Percentiles rank a stretch among this genome's conserved stretches.
These are phyloP conservation scores for Cynocephalus volans DNA, from an alignment of 2,113 vertebrate species.

Conservation along the genomic window DNA sequence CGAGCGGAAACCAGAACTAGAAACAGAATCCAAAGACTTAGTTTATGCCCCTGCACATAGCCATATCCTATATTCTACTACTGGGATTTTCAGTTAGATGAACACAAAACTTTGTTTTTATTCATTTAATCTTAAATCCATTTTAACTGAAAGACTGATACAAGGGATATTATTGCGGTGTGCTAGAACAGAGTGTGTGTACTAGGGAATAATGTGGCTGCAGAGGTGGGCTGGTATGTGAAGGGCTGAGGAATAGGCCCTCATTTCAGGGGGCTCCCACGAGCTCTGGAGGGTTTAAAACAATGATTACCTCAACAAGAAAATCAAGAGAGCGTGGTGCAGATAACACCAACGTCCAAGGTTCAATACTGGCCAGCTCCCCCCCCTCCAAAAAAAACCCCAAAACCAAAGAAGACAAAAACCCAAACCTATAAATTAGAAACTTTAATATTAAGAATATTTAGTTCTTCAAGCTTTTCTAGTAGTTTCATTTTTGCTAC, in stretches of 20 bases:
- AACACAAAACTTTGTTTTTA: not conserved
- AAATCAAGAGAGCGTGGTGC: not conserved
- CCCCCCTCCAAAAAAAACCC: too few relatives aligned
- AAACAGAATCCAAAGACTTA: not conserved
- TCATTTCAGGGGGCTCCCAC: not conserved
- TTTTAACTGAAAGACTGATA: constrained; percentile 16
- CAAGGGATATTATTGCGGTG: not conserved
- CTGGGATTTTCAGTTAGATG: not conserved
- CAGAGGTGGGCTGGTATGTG: not conserved
- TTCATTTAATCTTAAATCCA: not conserved
- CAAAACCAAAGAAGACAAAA: too few relatives aligned
- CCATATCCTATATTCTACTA: not conserved
- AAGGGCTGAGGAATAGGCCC: not conserved
- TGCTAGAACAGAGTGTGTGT: not conserved
- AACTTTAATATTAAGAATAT: not conserved
- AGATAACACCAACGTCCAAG: too few relatives aligned
- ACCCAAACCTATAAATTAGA: constrained; percentile 1
- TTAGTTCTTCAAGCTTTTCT: constrained; percentile 32
- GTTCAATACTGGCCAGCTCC: too few relatives aligned
- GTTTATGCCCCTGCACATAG: not conserved
- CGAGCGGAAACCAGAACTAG: not conserved
- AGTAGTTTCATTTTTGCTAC: not conserved
- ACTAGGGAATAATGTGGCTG: not conserved
- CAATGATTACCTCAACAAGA: not conserved
- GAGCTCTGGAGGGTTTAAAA: not conserved